phyloP scores from a whole-genome alignment of 2,888 invertebrate species.

The Synergus gifuensis region DNA sequence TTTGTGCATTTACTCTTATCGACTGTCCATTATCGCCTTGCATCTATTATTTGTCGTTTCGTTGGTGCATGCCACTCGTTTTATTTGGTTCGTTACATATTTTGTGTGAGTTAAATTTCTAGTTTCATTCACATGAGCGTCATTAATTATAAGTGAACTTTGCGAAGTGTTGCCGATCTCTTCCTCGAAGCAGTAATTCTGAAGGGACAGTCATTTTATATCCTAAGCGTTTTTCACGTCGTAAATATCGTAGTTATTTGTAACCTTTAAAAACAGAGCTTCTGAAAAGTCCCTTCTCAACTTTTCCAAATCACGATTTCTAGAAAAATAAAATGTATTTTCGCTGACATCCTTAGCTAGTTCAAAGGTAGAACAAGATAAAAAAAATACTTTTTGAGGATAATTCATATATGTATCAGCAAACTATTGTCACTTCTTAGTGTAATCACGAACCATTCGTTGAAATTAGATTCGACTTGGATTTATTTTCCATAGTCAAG shows the following conservation, averaged over 20 bases:
- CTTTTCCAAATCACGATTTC: constrained; percentile 11
- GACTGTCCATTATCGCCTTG: constrained; percentile 41
- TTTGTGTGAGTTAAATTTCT: constrained; percentile 23
- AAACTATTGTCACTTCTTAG: background rate
- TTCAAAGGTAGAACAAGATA: constrained; percentile 9
- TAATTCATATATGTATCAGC: background rate
- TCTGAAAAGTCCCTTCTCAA: constrained; percentile 14
- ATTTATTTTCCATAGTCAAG: background rate
- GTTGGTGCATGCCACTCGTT: constrained; percentile 11
- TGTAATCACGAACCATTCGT: background rate
- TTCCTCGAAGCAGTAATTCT: constrained; percentile 9
- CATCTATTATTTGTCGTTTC: constrained; percentile 26
- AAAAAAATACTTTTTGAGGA: constrained; percentile 16
- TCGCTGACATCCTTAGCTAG: constrained; percentile 25
- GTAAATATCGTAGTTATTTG: constrained; percentile 15
- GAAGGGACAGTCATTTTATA: background rate
- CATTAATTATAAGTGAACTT: constrained; percentile 14
- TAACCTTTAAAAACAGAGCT: constrained; percentile 14
- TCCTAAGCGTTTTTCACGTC: constrained; percentile 2
- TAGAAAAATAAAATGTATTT: constrained; percentile 36
- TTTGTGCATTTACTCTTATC: constrained; percentile 40
- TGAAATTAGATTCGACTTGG: background rate
- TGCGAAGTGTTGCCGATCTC: constrained; percentile 29
- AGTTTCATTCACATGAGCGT: constrained; percentile 13
- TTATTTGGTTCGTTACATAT: constrained; percentile 14